Evolutionary conservation across 2,113 vertebrate species (phyloP).

Genomic region (Callaeas wilsoni): DNA sequence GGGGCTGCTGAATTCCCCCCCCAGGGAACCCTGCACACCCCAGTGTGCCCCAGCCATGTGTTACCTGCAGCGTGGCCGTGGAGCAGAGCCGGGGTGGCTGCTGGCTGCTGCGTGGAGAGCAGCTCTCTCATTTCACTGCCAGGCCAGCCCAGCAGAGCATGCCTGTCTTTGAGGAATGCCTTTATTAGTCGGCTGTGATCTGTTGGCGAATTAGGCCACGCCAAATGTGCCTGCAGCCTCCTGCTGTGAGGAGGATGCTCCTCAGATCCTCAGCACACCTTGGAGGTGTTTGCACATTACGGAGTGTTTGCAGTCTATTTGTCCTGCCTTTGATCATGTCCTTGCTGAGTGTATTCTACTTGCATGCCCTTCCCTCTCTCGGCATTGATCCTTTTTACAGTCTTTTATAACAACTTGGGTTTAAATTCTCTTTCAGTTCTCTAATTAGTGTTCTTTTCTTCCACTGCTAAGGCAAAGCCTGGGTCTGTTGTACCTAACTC

Average conservation of each 20-base stretch:
- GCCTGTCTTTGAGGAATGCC: constrained; percentile 25
- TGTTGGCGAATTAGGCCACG: neutral
- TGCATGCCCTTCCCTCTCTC: neutral
- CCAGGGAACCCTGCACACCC: neutral
- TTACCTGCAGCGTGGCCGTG: neutral
- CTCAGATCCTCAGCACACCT: neutral
- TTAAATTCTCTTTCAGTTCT: neutral
- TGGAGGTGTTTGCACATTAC: constrained; percentile 3
- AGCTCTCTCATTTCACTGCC: neutral
- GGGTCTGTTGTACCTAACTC: neutral
- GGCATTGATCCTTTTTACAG: neutral
- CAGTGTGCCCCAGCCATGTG: fast-evolving
- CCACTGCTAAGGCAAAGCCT: neutral
- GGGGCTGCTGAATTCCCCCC: neutral
- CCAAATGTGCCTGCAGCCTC: constrained; percentile 10
- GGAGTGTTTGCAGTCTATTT: constrained; percentile 1
- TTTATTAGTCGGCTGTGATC: constrained; percentile 13
- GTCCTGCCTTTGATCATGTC: constrained; percentile 37
- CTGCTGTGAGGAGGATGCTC: constrained; percentile 8
- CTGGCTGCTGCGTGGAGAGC: neutral
- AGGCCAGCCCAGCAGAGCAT: neutral
- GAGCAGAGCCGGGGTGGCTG: neutral
- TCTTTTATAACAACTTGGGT: neutral
- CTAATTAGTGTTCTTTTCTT: neutral
- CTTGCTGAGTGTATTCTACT: neutral